Evolutionary conservation across 2,113 vertebrate genomes (phyloP), one percentile per base, ranked within the genome.

Genomic region (Sinocyclocheilus grahami): DNA sequence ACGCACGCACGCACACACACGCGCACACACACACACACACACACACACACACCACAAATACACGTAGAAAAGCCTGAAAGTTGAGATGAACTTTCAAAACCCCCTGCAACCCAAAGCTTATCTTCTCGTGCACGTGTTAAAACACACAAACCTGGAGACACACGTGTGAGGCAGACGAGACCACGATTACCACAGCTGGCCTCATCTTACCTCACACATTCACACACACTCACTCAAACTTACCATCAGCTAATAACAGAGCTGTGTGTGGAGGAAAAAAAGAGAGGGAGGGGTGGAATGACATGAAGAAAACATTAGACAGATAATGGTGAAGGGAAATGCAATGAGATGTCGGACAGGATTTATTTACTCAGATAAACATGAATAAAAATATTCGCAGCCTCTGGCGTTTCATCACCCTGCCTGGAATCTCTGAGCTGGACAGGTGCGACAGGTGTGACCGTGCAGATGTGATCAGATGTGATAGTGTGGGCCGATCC

Each of bases 271-370:
- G 78, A 80, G 42, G 37, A 76, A 24, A 30, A 71, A 58, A 60
- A 53, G 16, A 11, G 33, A 71, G 65, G 42, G 65, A 72, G 62
- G 14, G 76, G 67, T 76, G 48, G 37, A 77, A 39, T 67, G 53
- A 78, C 30, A 74, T 13, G 30, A 22, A 69, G n/a, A 81, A 63
- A 48, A 46, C 22, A 58, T 83, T 55, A 77, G 20, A 37, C 22
- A 42, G 48, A 60, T 55, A 65, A 74, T 90, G 86, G 93, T 89
- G 90, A 91, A 86, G 90, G 91, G 88, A 91, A 62, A 87, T 6
- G 20, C 46, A 77, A 22, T 67, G 78, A 84, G 18, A 69, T 72
- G 65, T 24, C 58, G 30, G 48, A 84, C 14, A 75, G 82, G 22
- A 39, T 60, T 74, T 74, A 72, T 74, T 58, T 51, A 55, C 82